Conservation (phyloP, 2,113 vertebrate species). For the Laterallus jamaicensis region DNA sequence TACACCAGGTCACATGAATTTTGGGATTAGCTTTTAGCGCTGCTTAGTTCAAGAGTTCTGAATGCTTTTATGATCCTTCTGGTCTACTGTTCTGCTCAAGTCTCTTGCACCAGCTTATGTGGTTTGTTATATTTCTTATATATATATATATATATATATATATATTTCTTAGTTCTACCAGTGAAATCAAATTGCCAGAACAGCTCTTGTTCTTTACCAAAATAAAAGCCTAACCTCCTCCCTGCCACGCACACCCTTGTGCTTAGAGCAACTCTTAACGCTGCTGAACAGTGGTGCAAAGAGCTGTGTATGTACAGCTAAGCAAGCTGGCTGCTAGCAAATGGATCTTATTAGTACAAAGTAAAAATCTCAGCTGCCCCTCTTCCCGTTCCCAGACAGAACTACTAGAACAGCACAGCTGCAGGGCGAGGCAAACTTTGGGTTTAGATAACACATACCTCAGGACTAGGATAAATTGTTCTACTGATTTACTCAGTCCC, state of each 20-base stretch:
- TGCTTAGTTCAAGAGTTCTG: neutral
- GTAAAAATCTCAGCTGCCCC: neutral
- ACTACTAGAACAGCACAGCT: neutral
- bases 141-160: too few species aligned
- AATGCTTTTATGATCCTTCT: neutral
- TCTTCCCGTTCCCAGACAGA: neutral
- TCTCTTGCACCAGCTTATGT: neutral
- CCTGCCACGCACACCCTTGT: rapidly evolving
- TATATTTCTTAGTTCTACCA: neutral
- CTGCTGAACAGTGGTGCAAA: neutral
- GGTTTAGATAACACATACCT: neutral
- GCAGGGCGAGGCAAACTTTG: neutral
- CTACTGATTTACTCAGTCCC: neutral
- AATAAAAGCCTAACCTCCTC: neutral
- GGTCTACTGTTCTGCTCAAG: neutral
- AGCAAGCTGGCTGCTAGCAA: neutral
- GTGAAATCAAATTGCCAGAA: neutral
- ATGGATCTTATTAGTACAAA: neutral
- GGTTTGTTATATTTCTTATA: neutral
- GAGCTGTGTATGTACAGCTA: neutral
- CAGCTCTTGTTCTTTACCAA: neutral
- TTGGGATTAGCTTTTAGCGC: neutral
- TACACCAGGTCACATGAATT: rapidly evolving
- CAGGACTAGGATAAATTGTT: neutral
- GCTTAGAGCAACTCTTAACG: neutral